Percentiles rank a stretch among this genome's conserved stretches.
Conservation (phyloP, 2,113 vertebrate species). For the Aleadryas rufinucha region DNA sequence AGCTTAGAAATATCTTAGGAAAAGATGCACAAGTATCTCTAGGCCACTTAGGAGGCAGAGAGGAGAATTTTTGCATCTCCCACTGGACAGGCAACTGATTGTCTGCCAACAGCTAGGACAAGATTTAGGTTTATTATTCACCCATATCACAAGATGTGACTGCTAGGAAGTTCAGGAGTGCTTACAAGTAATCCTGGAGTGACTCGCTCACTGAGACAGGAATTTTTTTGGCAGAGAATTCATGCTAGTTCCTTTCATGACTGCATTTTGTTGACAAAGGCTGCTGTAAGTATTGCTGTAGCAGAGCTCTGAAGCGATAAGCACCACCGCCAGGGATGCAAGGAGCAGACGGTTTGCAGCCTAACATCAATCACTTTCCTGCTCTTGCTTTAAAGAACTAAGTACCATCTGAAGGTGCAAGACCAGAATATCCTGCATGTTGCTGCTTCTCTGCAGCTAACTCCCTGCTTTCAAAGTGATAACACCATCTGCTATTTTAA, state of each 20-base stretch:
- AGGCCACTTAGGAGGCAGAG: background rate
- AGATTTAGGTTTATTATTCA: background rate
- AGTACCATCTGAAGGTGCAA: slow-evolving; percentile 38
- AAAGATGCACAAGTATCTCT: background rate
- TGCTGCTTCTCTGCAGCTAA: background rate
- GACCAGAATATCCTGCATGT: slow-evolving; percentile 38
- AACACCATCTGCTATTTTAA: slow-evolving; percentile 51
- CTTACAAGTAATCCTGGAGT: background rate
- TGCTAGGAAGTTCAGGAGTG: background rate
- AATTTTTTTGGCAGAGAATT: background rate
- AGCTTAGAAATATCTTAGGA: background rate
- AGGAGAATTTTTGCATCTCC: background rate
- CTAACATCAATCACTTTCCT: background rate
- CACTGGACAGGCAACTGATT: background rate
- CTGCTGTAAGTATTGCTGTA: background rate
- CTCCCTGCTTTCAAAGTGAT: slow-evolving; percentile 31
- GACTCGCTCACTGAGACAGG: background rate
- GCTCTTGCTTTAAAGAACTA: background rate
- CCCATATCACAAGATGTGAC: background rate
- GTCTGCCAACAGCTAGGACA: background rate
- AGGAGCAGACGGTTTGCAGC: background rate
- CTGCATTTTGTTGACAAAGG: slow-evolving; percentile 11
- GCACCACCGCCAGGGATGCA: accelerated
- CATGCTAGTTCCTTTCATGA: background rate
- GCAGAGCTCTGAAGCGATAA: background rate